Base-by-base conservation (phyloP, 2,113 vertebrate genomes). In the Sarotherodon lohbergeri region DNA sequence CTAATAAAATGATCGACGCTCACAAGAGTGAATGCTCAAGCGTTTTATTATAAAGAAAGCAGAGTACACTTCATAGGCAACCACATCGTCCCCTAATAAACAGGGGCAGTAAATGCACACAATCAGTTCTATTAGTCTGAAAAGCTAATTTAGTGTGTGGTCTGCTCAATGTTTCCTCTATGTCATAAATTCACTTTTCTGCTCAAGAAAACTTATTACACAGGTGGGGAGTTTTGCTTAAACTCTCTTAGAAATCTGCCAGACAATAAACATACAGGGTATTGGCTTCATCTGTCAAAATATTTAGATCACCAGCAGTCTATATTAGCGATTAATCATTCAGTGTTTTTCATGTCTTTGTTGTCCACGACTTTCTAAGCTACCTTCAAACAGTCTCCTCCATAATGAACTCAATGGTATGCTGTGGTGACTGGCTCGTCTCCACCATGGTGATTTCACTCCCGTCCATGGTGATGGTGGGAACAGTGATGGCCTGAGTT, bases 361-460 rank as follows among this genome's bases (percentile, higher is more conserved):
- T 29, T 81, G 14, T 76, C 19, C 22, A 17, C 0, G 10, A 39
- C 1, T 82, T 79, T 54, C 22, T 34, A 17, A 2, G 41, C 29
- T 17, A 12, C 3, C 19, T 81, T 91, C 85, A 96, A 24, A 96
- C 93, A 1, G 96, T 96, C 89, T 97, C 96, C 88, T 97, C 97
- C 50, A 97, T 94, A 22, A 97, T 96, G 82, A 97, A 96, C 94
- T 97, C 97, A 6, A 97, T 96, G 83, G 96, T 89, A 29, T 97
- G 96, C 57, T 95, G 94, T 1, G 95, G 94, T 0, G 96, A 93
- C 32, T 96, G 95, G 83, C 90, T 82, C 0, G 94, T 91, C 36
- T 95, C 95, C 89, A 96, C 90, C 90, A 96, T 93, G 59, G 94
- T 95, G 82, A 95, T 93, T 63, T 96, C 95, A 57, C 86, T 94